These are phyloP conservation scores for Arbacia lixula DNA, from an alignment of 53 echinoderm and acorn worm species.

Conservation along the genomic window DNA sequence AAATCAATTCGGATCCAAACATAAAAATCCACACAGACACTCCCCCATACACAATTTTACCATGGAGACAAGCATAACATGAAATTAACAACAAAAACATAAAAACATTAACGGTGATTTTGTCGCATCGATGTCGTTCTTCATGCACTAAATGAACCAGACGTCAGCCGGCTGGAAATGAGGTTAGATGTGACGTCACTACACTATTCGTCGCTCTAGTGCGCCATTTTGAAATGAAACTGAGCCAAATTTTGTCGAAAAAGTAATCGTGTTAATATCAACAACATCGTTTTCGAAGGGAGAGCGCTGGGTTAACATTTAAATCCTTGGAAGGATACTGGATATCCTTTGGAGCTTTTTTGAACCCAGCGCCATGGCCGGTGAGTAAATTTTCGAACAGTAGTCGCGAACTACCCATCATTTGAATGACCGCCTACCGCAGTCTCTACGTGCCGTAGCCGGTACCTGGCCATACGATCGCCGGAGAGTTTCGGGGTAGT, in stretches of 20 bases:
- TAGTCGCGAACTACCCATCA: no score
- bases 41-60: no score
- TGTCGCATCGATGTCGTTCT: no score
- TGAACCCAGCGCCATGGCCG: constrained; percentile 93
- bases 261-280: constrained; percentile 67
- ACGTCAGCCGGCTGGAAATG: constrained; percentile 2
- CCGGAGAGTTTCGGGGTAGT: no score
- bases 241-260: constrained; percentile 27
- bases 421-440: constrained; percentile 45
- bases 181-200: constrained; percentile 79
- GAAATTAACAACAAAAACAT: no score
- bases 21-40: no score
- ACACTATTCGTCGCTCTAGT: constrained; percentile 41
- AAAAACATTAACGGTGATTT: no score
- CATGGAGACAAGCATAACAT: no score
- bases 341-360: constrained; percentile 62
- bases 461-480: no score
- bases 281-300: constrained; percentile 66
- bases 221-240: constrained; percentile 98
- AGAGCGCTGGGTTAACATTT: constrained; percentile 24
- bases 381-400: constrained; percentile 69
- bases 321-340: constrained; percentile 54
- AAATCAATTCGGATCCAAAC: no score
- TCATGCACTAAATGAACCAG: no score
- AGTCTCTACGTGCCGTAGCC: constrained; percentile 19